Evolutionary conservation across 2,888 invertebrate genomes (phyloP).

Genomic region (Meta bourneti): DNA sequence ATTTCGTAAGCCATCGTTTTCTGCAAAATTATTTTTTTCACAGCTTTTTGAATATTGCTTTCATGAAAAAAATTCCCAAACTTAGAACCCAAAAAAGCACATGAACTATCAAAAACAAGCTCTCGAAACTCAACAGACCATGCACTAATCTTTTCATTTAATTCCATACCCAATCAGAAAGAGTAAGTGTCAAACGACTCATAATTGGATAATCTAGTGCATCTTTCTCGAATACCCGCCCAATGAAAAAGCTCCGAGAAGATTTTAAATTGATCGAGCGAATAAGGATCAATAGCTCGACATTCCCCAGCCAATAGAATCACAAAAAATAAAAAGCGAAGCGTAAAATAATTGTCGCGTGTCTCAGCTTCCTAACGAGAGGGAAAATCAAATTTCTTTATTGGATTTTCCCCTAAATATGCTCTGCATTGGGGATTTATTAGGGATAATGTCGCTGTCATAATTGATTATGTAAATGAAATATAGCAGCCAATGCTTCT

Average conservation of each 20-base stretch:
- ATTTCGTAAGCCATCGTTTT: too few species aligned
- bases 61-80: too few species aligned
- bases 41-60: too few species aligned
- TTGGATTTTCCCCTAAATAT: conserved; percentile 14
- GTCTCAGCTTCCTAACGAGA: not conserved
- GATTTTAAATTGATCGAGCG: not conserved
- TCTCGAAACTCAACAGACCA: not conserved
- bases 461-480: conserved; percentile 30
- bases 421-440: conserved; percentile 16
- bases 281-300: not conserved
- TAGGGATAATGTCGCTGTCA: conserved; percentile 9
- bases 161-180: not conserved
- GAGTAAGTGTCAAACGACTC: not conserved
- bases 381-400: conserved; percentile 22
- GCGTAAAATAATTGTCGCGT: conserved; percentile 7
- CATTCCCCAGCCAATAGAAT: not conserved
- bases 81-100: too few species aligned
- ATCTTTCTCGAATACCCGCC: not conserved
- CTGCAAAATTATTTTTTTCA: too few species aligned
- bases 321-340: not conserved
- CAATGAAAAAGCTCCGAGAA: not conserved
- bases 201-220: not conserved
- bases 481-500: not conserved
- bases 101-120: too few species aligned
- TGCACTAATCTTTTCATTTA: not conserved